These are phyloP conservation scores for Andrena fulva DNA, from an alignment of 2,888 invertebrate species.

Conservation along the genomic window DNA sequence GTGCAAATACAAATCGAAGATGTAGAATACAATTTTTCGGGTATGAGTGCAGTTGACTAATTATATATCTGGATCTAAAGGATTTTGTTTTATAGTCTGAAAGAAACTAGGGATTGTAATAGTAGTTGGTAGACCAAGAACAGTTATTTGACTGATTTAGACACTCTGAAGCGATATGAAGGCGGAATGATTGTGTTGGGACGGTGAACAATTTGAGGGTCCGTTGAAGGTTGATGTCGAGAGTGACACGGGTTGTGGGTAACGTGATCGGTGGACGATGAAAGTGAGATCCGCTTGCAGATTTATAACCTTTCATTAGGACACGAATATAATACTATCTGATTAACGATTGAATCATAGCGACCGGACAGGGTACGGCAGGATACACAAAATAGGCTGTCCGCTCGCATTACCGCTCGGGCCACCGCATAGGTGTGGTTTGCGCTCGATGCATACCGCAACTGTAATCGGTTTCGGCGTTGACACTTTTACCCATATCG, in stretches of 20 bases:
- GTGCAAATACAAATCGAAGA: background rate
- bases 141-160: conserved; percentile 6
- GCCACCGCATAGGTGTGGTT: conserved; percentile 61
- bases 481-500: conserved; percentile 23
- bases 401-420: conserved; percentile 52
- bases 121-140: conserved; percentile 14
- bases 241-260: background rate
- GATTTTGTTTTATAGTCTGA: conserved; percentile 13
- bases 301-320: conserved; percentile 44
- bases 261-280: conserved; percentile 25
- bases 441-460: conserved; percentile 40
- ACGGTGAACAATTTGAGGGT: background rate
- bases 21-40: background rate
- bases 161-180: background rate
- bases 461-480: conserved; percentile 31
- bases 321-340: conserved; percentile 37
- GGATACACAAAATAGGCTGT: conserved; percentile 68
- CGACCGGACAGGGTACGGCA: conserved; percentile 73
- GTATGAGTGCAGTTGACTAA: conserved; percentile 2
- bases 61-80: no score
- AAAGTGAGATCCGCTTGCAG: conserved; percentile 32
- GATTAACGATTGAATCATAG: conserved; percentile 56
- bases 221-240: background rate
- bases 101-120: conserved; percentile 19
- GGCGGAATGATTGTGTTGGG: background rate